Percentiles rank a stretch among this genome's conserved stretches.
Evolutionary conservation across 2,113 vertebrate species (phyloP).

Genomic region (Mirounga angustirostris): DNA sequence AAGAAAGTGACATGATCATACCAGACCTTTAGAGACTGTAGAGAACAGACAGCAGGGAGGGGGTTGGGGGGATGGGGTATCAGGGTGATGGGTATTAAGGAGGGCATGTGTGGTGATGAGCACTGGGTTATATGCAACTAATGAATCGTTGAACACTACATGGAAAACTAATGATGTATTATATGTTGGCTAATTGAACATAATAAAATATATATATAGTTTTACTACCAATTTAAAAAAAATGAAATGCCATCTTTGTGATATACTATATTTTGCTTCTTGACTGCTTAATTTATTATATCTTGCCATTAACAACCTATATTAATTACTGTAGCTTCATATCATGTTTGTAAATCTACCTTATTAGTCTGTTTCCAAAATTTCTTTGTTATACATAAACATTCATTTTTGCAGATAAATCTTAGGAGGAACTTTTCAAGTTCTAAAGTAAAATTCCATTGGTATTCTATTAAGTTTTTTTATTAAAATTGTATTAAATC

Average conservation of each 20-base stretch:
- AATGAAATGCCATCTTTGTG: constrained; percentile 16
- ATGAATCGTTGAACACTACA: no score
- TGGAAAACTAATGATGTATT: no score
- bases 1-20: not conserved
- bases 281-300: not conserved
- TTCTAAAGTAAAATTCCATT: not conserved
- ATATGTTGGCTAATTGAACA: no score
- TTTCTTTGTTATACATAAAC: not conserved
- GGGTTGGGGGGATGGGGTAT: no score
- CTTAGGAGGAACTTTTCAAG: not conserved
- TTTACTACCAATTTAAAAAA: no score
- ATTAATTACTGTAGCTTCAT: not conserved
- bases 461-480: constrained; percentile 9
- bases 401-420: constrained; percentile 18
- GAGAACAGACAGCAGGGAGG: not conserved
- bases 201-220: no score
- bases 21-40: not conserved
- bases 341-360: not conserved
- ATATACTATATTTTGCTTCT: not conserved
- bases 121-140: no score
- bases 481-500: constrained; percentile 2
- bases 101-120: no score
- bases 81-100: no score
- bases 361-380: not conserved
- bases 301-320: not conserved